A percentile compares a stretch with the other conserved stretches of the same genome.
phyloP scores from a whole-genome alignment of 2,888 invertebrate genomes.

The Lobophora halterata region DNA sequence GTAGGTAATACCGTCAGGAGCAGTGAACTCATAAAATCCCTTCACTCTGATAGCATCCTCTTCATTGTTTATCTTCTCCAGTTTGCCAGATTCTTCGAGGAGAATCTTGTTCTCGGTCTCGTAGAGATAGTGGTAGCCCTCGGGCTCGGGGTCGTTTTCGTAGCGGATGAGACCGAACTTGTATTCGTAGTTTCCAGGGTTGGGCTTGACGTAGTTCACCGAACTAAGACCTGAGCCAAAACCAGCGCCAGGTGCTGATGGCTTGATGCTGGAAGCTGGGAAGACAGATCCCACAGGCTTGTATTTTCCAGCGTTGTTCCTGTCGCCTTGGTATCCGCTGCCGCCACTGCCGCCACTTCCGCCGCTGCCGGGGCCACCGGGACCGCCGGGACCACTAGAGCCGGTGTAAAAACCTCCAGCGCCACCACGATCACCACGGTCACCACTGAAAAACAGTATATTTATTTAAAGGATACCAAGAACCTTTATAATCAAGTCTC shows the following conservation, averaged over 20 bases:
- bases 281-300: conserved; percentile 38
- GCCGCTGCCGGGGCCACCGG: conserved; percentile 42
- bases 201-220: conserved; percentile 12
- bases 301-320: conserved; percentile 40
- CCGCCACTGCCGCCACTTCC: conserved; percentile 39
- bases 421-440: conserved; percentile 63
- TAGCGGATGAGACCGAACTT: conserved; percentile 69
- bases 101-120: conserved; percentile 76
- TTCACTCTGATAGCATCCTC: conserved; percentile 54
- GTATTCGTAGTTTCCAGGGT: conserved; percentile 53
- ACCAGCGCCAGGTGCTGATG: conserved; percentile 10
- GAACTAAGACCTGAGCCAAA: conserved; percentile 13
- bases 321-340: conserved; percentile 38
- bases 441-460: conserved; percentile 46
- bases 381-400: conserved; percentile 42
- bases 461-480: too few relatives aligned
- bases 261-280: not conserved
- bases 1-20: conserved; percentile 69
- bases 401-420: conserved; percentile 62
- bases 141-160: conserved; percentile 54
- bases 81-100: conserved; percentile 65
- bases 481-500: too few relatives aligned
- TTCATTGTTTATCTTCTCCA: conserved; percentile 59
- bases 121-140: conserved; percentile 72
- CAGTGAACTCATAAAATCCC: conserved; percentile 69